Evolutionary conservation across 2,888 invertebrate genomes (phyloP), one percentile per base, ranked within the genome.

Genomic region (Eledona agricola): DNA sequence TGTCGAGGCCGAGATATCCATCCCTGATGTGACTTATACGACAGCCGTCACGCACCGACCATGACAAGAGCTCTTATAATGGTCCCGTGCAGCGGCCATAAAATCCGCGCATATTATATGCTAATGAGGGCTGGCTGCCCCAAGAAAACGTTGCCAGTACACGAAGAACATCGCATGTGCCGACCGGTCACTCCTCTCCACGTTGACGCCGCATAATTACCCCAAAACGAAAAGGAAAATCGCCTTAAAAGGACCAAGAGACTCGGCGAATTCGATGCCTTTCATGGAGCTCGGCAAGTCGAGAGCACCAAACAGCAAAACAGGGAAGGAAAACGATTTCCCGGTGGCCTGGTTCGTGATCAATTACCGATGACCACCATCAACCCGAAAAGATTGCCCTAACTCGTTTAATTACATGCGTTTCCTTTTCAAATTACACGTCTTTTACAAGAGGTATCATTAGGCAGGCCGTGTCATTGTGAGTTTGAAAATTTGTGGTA

Each of bases 351-450:
- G 12, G 45, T 51, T 51, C 54, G 49, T 54, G 49, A 60, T 58
- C 64, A 64, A 62, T 64, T 64, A 62, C 58, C 59, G 60, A 64
- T 64, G 59, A 64, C 57, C 59, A 54, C 54, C 53, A 45, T 64
- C 60, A 60, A 57, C 43, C 58, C 51, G 52, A 52, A 55, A 50
- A 59, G 59, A 59, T 57, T 59, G 50, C 53, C 53, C 58, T 60
- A 59, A 60, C 60, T 59, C 58, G 40, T 58, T 61, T 64, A 64
- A 64, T 64, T 64, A 64, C 56, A 60, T 49, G 58, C 51, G 56
- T 59, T 64, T 62, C 59, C 62, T 64, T 51, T 58, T 62, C 56
- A 59, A 60, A 62, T 55, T 60, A 60, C 52, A 56, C 42, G 51
- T 57, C 50, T 57, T 51, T 46, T 53, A 56, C 37, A 54, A 55